Conservation (phyloP, 2,797 vertebrate genomes). For the Limosa lapponica region DNA sequence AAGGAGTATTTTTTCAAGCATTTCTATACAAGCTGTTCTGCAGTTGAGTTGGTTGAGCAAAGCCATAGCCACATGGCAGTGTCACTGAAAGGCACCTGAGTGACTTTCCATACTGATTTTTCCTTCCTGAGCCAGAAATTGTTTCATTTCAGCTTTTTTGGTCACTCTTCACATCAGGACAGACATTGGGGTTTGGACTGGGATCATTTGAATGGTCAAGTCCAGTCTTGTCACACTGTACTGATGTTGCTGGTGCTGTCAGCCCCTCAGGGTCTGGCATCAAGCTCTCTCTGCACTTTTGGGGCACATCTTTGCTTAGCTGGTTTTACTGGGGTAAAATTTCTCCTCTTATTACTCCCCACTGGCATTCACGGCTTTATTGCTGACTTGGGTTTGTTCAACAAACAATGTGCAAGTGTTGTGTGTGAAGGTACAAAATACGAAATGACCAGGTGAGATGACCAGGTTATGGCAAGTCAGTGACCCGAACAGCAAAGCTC, state of each 20-base stretch:
- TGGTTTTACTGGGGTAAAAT: slow-evolving; percentile 43
- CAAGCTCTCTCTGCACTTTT: not conserved
- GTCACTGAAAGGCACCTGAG: not conserved
- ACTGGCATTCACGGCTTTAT: not conserved
- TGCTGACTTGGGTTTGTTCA: not conserved
- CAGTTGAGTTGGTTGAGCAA: not conserved
- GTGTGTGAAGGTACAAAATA: not conserved
- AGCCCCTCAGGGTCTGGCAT: not conserved
- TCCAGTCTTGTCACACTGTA: not conserved
- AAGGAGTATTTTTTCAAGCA: not conserved
- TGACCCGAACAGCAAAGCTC: not conserved
- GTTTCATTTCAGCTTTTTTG: not conserved
- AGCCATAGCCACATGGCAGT: not conserved
- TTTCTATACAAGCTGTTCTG: not conserved
- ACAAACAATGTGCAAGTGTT: not conserved
- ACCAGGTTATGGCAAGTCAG: not conserved
- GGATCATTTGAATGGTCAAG: not conserved
- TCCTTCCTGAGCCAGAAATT: not conserved
- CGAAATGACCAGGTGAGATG: not conserved
- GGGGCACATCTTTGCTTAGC: slow-evolving; percentile 41
- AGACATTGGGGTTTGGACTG: not conserved
- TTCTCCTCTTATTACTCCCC: slow-evolving; percentile 18
- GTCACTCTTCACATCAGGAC: not conserved
- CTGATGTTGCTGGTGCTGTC: not conserved
- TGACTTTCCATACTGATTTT: not conserved